Base-by-base conservation (phyloP, 2,797 vertebrate genomes). In the Clarias laeviceps region DNA sequence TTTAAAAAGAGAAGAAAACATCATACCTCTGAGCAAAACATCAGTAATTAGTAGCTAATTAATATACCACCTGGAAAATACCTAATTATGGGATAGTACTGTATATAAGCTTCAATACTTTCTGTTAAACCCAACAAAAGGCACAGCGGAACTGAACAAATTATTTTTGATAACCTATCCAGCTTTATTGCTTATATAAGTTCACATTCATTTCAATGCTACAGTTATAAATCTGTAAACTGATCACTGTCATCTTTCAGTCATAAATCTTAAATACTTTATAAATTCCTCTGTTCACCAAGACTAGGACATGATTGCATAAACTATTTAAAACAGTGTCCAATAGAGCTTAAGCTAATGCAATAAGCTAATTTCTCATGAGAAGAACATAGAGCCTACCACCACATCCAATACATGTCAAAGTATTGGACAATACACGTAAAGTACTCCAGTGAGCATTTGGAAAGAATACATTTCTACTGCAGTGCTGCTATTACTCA, bases 181-280 rank as follows among this genome's bases (percentile, higher is more conserved):
- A 40, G 4, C 24, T 27, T 50, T 65, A 37, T 50, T 45, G 40
- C 40, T 45, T 45, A 54, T 56, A 54, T 50, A 56, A 68, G 54
- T 54, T 68, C 64, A 54, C n/a, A 65, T 66, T 32, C 5, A 54
- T 81, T 81, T 81, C 54, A 66, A 81, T 27, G 62, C 22, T 66
- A 66, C n/a, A 65, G 22, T 66, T 65, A 40, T 54, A 66, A 66
- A 80, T 66, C 79, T 32, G 62, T 66, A 32, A n/a, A 66, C n/a
- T 66, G 17, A 62, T 54, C 40, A 22, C 34, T 65, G 37, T 17
- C 24, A 80, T 80, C 27, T 27, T n/a, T 62, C 34, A 18, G 37
- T 20, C 50, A 66, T 66, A 80, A 22, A 80, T 29, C 37, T 18
- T 57, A 37, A 22, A 37, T 9, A 8, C 57, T 8, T 45, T 45